phyloP scores from a whole-genome alignment of 1,140 invertebrate species.

The Drosophila sp. region DNA sequence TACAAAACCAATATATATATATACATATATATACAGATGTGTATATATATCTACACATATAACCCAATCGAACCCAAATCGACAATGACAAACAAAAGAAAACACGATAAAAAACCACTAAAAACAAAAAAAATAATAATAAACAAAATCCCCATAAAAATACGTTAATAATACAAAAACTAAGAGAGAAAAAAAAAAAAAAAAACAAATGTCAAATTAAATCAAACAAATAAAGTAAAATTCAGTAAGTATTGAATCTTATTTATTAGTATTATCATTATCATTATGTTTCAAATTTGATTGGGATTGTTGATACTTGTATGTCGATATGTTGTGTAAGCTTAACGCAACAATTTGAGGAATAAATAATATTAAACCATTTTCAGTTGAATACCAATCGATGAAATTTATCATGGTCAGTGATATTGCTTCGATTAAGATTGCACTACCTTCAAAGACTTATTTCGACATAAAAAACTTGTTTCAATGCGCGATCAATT shows the following conservation, averaged over 20 bases:
- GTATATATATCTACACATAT: conserved; percentile 39
- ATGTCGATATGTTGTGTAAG: background rate
- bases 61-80: conserved; percentile 17
- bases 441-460: no score
- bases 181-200: conserved; percentile 28
- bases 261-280: conserved; percentile 12
- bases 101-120: conserved; percentile 30
- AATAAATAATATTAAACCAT: no score
- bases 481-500: no score
- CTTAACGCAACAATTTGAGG: background rate
- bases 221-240: conserved; percentile 48
- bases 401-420: no score
- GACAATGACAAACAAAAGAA: conserved; percentile 35
- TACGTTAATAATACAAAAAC: conserved; percentile 10
- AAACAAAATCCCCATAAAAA: background rate
- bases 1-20: conserved; percentile 47
- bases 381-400: no score
- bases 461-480: no score
- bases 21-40: conserved; percentile 31
- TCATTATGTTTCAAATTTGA: conserved; percentile 3
- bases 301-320: background rate
- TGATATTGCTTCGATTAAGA: no score
- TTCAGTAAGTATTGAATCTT: conserved; percentile 72
- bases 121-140: conserved; percentile 27
- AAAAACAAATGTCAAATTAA: conserved; percentile 46